Percentiles rank a stretch among this genome's conserved stretches.
These are phyloP conservation scores for Nyctibius grandis DNA, from an alignment of 2,797 vertebrate genomes.

Conservation along the genomic window DNA sequence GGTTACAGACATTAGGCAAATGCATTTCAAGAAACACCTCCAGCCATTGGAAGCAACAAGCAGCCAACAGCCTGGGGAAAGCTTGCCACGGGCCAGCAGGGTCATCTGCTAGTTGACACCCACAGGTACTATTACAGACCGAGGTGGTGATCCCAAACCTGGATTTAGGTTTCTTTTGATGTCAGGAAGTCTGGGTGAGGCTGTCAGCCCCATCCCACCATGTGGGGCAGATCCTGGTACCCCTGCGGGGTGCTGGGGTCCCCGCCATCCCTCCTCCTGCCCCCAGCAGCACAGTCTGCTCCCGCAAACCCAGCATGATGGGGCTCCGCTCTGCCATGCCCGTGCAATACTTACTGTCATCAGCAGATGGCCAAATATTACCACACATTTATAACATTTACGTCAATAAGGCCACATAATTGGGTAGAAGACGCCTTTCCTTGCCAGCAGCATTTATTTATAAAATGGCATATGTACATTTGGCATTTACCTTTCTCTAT, in stretches of 20 bases:
- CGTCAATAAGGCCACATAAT: background rate
- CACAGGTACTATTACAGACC: background rate
- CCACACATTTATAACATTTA: conserved; percentile 48
- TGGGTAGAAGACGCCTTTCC: background rate
- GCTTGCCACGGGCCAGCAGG: background rate
- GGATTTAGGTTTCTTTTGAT: background rate
- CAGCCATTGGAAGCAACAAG: background rate
- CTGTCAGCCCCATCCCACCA: background rate
- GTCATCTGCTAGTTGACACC: background rate
- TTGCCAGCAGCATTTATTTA: conserved; percentile 24
- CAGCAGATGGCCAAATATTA: conserved; percentile 66
- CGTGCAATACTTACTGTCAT: conserved; percentile 29
- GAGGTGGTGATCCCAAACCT: background rate
- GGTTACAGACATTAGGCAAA: background rate
- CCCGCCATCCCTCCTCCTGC: accelerated
- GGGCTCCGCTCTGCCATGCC: background rate
- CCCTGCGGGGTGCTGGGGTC: background rate
- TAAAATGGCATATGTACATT: conserved; percentile 8
- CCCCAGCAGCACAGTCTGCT: background rate
- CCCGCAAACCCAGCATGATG: accelerated
- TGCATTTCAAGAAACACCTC: background rate
- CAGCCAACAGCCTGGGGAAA: background rate
- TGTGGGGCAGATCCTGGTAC: background rate
- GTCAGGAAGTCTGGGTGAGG: background rate
- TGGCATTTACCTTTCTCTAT: conserved; percentile 34